Base-by-base conservation (phyloP, 1,140 invertebrate species). In the Amphibalanus amphitrite region DNA sequence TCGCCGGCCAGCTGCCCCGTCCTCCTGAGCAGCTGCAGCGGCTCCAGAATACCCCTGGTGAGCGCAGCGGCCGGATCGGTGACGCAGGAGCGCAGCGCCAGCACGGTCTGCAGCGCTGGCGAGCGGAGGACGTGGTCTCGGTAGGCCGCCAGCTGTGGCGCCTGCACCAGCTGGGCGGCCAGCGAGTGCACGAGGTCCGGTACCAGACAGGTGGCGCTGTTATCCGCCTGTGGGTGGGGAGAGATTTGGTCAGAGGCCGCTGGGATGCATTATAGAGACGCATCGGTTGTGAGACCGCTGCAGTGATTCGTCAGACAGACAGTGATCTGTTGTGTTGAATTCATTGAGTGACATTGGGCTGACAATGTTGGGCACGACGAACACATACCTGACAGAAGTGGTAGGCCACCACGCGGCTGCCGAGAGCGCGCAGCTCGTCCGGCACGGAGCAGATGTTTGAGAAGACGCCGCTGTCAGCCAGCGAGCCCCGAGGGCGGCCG, bases 131-230 rank as follows among this genome's bases (percentile, higher is more conserved):
- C 79, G 74, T 93, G 87, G 76, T 95, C 90, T 74, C 90, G 84
- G 79, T 95, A 97, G 0, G 91, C 86, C 72, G 86, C 83, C 28
- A 97, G 81, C 79, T 93, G 90, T 0, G 93, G 93, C 25, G 90
- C 86, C 79, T 94, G 91, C 74, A 91, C 92, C 4, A 97, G 82
- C 78, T 95, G 92, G 0, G 93, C 93, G 3, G 93, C 92, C 69
- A 97, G 77, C 0, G 92, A 96, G 80, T 97, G 93, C 20, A 97
- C 90, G 78, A 96, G 92, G 79, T 97, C 93, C 30, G 93, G 91
- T 69, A 96, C 92, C 74, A 93, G 83, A 79, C 93, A 97, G 8
- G 93, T 96, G 75, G 87, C 87, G 79, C 93, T 94, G 78, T 95
- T 93, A 78, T 96, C 93, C 0, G 92, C 90, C 85, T 67, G 65